A percentile compares a stretch with the other conserved stretches of the same genome.
These are phyloP conservation scores for Dascillus cervinus DNA, from an alignment of 2,888 invertebrate genomes.

Conservation along the genomic window DNA sequence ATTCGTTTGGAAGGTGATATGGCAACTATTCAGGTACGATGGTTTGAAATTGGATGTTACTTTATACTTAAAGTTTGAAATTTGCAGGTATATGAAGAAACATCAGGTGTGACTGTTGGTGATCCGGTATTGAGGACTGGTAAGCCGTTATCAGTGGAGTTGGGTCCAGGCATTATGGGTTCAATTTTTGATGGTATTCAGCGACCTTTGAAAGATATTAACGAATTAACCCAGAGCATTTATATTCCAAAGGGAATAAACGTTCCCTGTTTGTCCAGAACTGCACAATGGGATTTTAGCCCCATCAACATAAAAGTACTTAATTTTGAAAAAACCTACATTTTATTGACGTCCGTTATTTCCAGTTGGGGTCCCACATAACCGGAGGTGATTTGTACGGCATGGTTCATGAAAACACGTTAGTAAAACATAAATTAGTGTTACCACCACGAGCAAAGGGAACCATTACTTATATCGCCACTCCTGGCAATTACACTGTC, in stretches of 20 bases:
- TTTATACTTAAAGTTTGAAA: too few species aligned
- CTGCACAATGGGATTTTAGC: slow-evolving; percentile 85
- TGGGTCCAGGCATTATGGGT: slow-evolving; percentile 98
- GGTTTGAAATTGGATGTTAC: slow-evolving; percentile 20
- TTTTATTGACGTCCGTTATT: slow-evolving; percentile 15
- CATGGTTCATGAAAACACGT: slow-evolving; percentile 91
- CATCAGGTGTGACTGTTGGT: slow-evolving; percentile 97
- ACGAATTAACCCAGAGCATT: slow-evolving; percentile 88
- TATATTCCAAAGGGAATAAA: slow-evolving; percentile 99
- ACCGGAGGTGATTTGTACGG: slow-evolving; percentile 98
- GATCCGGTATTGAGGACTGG: slow-evolving; percentile 98
- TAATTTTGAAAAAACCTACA: background rate
- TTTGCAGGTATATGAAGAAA: slow-evolving; percentile 79
- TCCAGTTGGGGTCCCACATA: slow-evolving; percentile 89
- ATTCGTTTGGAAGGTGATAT: slow-evolving; percentile 99
- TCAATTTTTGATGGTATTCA: slow-evolving; percentile 99
- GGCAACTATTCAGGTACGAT: slow-evolving; percentile 95
- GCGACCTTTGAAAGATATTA: slow-evolving; percentile 94
- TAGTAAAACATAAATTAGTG: slow-evolving; percentile 96
- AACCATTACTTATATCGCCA: slow-evolving; percentile 92
- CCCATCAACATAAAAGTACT: slow-evolving; percentile 72
- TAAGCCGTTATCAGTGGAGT: slow-evolving; percentile 96
- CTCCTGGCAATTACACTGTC: slow-evolving; percentile 87
- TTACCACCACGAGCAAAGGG: slow-evolving; percentile 92
- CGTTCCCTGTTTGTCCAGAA: slow-evolving; percentile 80